Conservation (phyloP, 2,797 vertebrate species). For the Coranthus polyacanthus region DNA sequence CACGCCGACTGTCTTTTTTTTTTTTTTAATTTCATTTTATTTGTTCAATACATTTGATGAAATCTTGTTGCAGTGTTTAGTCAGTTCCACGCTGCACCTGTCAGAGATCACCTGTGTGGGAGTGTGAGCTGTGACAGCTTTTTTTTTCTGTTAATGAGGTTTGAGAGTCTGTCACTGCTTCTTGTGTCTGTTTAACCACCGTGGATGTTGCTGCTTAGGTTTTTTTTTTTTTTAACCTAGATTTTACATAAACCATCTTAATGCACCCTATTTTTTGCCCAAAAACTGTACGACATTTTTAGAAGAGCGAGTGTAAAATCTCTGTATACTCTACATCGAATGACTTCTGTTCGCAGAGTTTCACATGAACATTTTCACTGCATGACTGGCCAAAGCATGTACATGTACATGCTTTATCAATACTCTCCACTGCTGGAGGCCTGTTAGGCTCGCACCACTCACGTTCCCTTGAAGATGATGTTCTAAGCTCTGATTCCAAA, state of each 20-base stretch:
- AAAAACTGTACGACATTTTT: neutral
- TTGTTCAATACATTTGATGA: slow-evolving; percentile 10
- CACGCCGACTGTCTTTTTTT: slow-evolving; percentile 1
- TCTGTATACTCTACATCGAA: slow-evolving; percentile 12
- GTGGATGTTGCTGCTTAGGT: neutral
- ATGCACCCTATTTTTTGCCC: neutral
- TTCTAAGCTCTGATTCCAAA: slow-evolving; percentile 40
- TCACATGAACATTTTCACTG: neutral
- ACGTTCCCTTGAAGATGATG: slow-evolving; percentile 11
- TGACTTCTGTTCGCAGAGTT: slow-evolving; percentile 8
- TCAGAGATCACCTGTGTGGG: slow-evolving; percentile 29
- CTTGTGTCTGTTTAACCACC: slow-evolving; percentile 9
- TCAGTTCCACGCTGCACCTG: slow-evolving; percentile 12
- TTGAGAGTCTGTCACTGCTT: slow-evolving; percentile 10
- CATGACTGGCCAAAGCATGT: neutral
- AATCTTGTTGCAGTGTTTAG: slow-evolving; percentile 5
- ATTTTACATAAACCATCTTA: slow-evolving; percentile 12
- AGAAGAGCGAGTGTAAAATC: slow-evolving; percentile 3
- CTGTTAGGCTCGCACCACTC: slow-evolving; percentile 10
- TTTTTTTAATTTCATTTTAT: neutral
- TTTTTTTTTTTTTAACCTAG: neutral
- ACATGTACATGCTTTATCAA: slow-evolving; percentile 8
- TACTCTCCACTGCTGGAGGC: slow-evolving; percentile 16
- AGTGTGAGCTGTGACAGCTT: slow-evolving; percentile 11
- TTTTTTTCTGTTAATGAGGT: slow-evolving; percentile 32